Conservation (phyloP, 2,797 vertebrate genomes). For the Morelia viridis region DNA sequence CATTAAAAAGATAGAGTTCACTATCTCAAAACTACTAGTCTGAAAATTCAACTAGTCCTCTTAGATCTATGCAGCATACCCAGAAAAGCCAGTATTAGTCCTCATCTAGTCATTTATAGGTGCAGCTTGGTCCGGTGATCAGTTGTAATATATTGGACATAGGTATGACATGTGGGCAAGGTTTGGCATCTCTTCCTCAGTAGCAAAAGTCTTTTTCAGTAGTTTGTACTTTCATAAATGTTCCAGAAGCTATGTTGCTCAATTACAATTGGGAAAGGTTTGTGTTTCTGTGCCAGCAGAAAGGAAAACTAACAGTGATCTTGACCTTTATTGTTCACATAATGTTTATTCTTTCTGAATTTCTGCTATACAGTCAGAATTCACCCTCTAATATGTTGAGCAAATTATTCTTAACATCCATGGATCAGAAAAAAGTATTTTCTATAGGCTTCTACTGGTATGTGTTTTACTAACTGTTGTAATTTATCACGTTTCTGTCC, state of each 20-base stretch:
- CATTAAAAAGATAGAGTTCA: background rate
- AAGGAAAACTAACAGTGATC: background rate
- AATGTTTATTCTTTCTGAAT: background rate
- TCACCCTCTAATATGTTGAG: background rate
- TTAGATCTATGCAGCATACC: background rate
- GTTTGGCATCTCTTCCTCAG: background rate
- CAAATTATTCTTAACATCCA: background rate
- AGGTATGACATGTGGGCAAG: background rate
- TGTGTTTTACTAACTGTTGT: background rate
- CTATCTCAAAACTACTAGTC: background rate
- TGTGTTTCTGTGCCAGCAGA: background rate
- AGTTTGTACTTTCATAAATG: background rate
- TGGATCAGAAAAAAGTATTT: background rate
- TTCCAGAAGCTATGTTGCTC: background rate
- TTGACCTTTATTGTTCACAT: background rate
- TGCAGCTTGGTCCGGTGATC: constrained; percentile 1
- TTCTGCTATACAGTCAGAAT: background rate
- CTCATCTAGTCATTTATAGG: background rate
- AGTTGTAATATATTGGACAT: background rate
- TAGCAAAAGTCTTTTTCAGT: background rate
- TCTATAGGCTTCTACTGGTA: background rate
- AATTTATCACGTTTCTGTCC: background rate
- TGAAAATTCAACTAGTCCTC: background rate
- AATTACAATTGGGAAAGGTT: background rate
- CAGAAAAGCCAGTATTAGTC: constrained; percentile 1